These are phyloP conservation scores for Pelusios castaneus DNA, from an alignment of 2,113 vertebrate genomes.

Conservation along the genomic window DNA sequence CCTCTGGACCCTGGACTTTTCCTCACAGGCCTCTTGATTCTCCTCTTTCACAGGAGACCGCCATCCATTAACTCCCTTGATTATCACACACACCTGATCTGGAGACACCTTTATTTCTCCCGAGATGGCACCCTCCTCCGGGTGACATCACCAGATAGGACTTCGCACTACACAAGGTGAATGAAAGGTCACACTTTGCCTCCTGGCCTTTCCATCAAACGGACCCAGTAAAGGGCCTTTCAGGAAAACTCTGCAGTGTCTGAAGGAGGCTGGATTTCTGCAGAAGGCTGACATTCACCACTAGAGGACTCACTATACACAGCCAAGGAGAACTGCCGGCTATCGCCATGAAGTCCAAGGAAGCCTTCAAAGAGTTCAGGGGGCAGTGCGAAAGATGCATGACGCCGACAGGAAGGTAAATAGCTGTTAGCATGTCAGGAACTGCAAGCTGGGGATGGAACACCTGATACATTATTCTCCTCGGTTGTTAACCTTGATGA, in stretches of 20 bases:
- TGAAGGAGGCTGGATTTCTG: neutral
- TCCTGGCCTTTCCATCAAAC: neutral
- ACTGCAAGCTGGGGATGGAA: rapidly evolving
- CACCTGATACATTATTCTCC: neutral
- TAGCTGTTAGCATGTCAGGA: neutral
- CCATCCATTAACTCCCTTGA: neutral
- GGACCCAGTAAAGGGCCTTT: neutral
- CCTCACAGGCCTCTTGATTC: neutral
- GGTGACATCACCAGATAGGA: neutral
- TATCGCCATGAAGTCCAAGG: neutral
- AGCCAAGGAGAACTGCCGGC: neutral
- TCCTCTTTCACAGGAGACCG: neutral
- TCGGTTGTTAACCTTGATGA: neutral
- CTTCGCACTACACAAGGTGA: neutral
- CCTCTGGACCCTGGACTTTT: neutral
- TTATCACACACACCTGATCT: neutral
- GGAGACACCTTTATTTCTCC: neutral
- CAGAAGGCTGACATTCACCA: neutral
- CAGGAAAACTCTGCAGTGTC: neutral
- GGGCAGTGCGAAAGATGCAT: neutral
- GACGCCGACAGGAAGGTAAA: rapidly evolving
- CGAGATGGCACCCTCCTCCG: neutral
- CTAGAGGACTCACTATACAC: neutral
- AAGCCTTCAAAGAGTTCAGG: neutral
- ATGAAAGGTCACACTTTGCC: neutral